Evolutionary conservation across 2,797 vertebrate genomes (phyloP), one percentile per base, ranked within the genome.

Genomic region (Tapera naevia): DNA sequence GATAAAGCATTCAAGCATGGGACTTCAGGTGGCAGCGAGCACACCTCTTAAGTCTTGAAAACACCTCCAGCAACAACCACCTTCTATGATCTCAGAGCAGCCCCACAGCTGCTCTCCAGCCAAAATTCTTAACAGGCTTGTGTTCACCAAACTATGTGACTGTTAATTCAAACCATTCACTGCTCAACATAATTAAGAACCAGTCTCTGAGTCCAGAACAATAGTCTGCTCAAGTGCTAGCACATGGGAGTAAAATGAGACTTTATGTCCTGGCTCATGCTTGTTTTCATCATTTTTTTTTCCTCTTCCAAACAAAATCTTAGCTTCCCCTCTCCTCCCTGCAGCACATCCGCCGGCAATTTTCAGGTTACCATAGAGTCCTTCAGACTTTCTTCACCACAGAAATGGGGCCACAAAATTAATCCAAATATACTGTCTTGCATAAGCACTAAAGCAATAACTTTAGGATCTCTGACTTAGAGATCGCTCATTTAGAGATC

Each of bases 101-200:
- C 91, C 82, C 91, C 30, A 64, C 76, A 91, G 93, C 73, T 95
- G 95, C 80, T 93, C 89, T 53, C 78, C 89, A 93, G 92, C 95
- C 96, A 97, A 96, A 93, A 94, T 88, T 93, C 94, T 96, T 96
- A 94, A 96, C 91, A 91, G 92, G 45, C 87, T 94, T 95, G 73
- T 69, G 83, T 60, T 94, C 78, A 95, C 93, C 91, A 88, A 97
- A 97, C 93, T 94, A 96, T 96, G 89, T 28, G 89, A 86, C 84
- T 30, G 5, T 11, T 93, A 90, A 94, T 95, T 95, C 96, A 97
- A 97, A 95, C 75, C 89, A 89, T 94, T 87, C 82, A 61, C 86
- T 93, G 66, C 86, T 96, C 92, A 74, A 80, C 67, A 62, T 89
- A 95, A 97, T 94, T 97, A 94, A 94, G 86, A 97, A 88, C 96